These are phyloP conservation scores for Gymnobelideus leadbeateri DNA, from an alignment of 2,113 vertebrate species.

Conservation along the genomic window DNA sequence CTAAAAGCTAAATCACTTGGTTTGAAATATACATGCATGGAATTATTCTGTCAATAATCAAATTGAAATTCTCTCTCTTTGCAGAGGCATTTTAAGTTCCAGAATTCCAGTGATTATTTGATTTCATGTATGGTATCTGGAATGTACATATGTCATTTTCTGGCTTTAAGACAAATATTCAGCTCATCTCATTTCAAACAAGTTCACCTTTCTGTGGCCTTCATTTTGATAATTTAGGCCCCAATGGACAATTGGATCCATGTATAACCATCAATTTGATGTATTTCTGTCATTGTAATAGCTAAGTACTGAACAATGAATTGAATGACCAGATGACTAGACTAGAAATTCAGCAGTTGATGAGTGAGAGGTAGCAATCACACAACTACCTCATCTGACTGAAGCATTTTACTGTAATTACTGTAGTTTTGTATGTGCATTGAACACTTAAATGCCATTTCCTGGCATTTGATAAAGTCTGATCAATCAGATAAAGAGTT, in stretches of 20 bases:
- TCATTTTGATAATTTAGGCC: constrained; percentile 27
- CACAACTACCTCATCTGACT: neutral
- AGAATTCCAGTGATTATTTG: constrained; percentile 43
- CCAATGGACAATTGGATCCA: constrained; percentile 37
- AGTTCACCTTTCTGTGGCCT: neutral
- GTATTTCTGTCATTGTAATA: neutral
- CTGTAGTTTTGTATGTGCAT: neutral
- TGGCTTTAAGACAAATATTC: constrained; percentile 45
- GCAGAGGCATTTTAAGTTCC: constrained; percentile 13
- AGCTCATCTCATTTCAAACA: constrained; percentile 40
- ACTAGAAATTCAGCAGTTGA: neutral
- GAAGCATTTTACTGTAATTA: neutral
- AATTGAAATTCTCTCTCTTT: constrained; percentile 58
- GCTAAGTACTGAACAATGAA: neutral
- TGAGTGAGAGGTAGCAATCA: neutral
- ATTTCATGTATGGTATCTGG: constrained; percentile 41
- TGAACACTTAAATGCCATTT: neutral
- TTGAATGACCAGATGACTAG: neutral
- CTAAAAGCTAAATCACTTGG: constrained; percentile 52
- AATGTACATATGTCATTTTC: constrained; percentile 27
- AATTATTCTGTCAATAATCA: constrained; percentile 59
- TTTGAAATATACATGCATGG: constrained; percentile 56
- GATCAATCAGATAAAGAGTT: neutral
- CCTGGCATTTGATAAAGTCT: neutral
- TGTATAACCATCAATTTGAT: constrained; percentile 28